These are phyloP conservation scores for Onychostruthus taczanowskii DNA, from an alignment of 2,113 vertebrate genomes.

Conservation along the genomic window DNA sequence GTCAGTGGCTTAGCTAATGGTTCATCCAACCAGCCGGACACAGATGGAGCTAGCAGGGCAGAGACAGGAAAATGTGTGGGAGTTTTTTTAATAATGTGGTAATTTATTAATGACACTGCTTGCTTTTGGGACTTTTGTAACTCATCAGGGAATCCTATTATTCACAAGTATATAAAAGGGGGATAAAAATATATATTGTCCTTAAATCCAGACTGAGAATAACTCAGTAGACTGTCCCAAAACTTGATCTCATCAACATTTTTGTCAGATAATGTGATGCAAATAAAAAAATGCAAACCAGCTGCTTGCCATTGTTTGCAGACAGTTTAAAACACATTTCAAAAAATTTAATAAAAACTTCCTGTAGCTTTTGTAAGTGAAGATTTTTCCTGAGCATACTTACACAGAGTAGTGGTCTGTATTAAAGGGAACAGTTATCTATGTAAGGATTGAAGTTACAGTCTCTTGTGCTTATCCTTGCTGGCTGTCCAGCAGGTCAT, in stretches of 20 bases:
- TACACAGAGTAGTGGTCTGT: not conserved
- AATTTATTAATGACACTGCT: not conserved
- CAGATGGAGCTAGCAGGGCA: not conserved
- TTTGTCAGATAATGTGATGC: slow-evolving; percentile 22
- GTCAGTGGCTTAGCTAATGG: not conserved
- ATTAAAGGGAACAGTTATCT: not conserved
- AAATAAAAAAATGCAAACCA: not conserved
- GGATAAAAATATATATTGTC: not conserved
- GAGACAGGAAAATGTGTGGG: not conserved
- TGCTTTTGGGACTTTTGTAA: not conserved
- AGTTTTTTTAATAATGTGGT: not conserved
- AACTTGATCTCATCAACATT: slow-evolving; percentile 13
- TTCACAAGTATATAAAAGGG: not conserved
- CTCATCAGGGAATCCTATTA: not conserved
- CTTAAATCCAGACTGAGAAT: not conserved
- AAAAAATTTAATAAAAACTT: not conserved
- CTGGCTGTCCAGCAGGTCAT: not conserved
- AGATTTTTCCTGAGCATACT: not conserved
- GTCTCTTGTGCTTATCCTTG: not conserved
- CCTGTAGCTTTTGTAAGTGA: not conserved
- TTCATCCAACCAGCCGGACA: not conserved
- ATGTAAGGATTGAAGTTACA: not conserved
- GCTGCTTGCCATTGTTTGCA: not conserved
- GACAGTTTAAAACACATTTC: not conserved
- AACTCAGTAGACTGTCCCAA: not conserved